Evolutionary conservation across 2,113 vertebrate species (phyloP), one percentile per base, ranked within the genome.

Genomic region (Maccullochella peelii): DNA sequence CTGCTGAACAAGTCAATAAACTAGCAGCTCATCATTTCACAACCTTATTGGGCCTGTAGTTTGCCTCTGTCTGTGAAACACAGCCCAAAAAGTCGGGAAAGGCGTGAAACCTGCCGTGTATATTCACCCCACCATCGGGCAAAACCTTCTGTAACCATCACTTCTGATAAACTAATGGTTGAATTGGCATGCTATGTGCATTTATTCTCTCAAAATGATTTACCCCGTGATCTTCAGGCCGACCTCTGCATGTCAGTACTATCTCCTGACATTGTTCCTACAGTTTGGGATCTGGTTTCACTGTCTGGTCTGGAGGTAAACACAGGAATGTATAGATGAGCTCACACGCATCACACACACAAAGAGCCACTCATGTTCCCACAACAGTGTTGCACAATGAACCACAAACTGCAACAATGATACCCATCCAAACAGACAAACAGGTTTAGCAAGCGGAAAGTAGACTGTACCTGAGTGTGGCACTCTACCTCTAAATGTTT

Each of bases 221-320:
- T 61, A 30, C 8, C 30, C 16, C 9, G 3, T 62, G 16, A n/a
- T n/a, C 18, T 21, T 20, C 5, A 65, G 36, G 36, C 21, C 59
- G 5, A 62, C 30, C 40, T 44, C 38, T 44, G 63, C 49, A 20
- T 8, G 14, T 25, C 38, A 44, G 0, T 25, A 16, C 40, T 4
- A 6, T 42, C 11, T 14, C 36, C 33, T n/a, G 21, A 8, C 21
- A 6, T 15, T 23, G 73, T 11, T 55, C 5, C 23, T 16, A 18
- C 38, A 33, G 20, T 40, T 0, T 21, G 21, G 33, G n/a, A 8
- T 52, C 23, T 50, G 40, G 40, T 71, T 54, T 76, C 57, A 59
- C 11, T 58, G 58, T 71, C 75, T 57, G 6, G 57, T 80, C 72
- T 80, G 73, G 18, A 77, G 33, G n/a, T 44, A 33, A 50, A 47